A percentile compares a stretch with the other conserved stretches of the same genome.
Conservation (phyloP, 2,888 invertebrate genomes). For the Antheraea assamensis region DNA sequence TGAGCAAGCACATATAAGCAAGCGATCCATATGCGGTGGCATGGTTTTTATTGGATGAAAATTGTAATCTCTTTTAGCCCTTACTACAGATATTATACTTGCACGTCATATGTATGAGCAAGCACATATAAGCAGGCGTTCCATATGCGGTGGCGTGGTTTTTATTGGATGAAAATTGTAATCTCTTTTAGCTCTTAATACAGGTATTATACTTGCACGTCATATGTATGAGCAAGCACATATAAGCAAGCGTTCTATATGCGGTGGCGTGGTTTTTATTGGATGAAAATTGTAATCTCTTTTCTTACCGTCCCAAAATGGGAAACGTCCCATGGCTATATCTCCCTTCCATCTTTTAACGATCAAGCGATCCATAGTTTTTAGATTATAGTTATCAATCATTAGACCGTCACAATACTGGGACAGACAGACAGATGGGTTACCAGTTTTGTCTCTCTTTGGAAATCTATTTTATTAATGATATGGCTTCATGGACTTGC, state of each 20-base stretch:
- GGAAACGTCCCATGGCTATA: conserved; percentile 10
- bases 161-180: too few species aligned
- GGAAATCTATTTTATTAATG: not conserved
- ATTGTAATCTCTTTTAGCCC: too few species aligned
- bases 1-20: too few species aligned
- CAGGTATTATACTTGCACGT: conserved; percentile 20
- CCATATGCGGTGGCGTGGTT: too few species aligned
- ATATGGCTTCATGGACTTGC: not conserved
- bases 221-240: conserved; percentile 23
- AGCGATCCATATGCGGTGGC: too few species aligned
- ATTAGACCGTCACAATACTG: not conserved
- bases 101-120: too few species aligned
- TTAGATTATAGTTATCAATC: not conserved
- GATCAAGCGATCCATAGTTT: not conserved
- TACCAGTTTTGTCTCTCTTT: not conserved
- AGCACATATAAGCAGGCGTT: too few species aligned
- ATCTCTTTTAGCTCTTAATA: too few species aligned
- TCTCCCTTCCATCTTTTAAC: not conserved
- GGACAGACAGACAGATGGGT: not conserved
- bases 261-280: conserved; percentile 17
- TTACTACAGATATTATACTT: too few species aligned
- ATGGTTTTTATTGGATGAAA: too few species aligned
- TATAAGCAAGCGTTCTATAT: conserved; percentile 21
- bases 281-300: conserved; percentile 19
- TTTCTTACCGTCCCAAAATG: conserved; percentile 16